These are phyloP conservation scores for Stichodactyla helianthus DNA, from an alignment of 64 coral and sea anemone genomes.

Conservation along the genomic window DNA sequence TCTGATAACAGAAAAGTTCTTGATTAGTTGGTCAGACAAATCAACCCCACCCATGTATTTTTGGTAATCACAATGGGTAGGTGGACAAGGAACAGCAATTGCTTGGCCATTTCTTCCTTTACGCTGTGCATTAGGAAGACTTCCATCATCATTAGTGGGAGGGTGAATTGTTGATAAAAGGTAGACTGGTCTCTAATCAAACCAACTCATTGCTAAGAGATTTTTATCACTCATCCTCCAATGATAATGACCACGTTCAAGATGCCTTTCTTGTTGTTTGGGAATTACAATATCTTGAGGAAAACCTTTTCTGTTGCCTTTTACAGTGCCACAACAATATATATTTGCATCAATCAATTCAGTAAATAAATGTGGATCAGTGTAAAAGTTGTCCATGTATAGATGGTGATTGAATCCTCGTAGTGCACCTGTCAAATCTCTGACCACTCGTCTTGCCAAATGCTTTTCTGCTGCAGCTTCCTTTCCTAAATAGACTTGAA, in stretches of 20 bases:
- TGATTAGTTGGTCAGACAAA: no score
- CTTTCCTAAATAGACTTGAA: conserved; percentile 76
- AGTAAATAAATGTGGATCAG: conserved; percentile 46
- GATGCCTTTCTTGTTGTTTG: not conserved
- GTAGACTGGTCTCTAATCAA: conserved; percentile 33
- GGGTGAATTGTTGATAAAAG: conserved; percentile 44
- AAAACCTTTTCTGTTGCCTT: conserved; percentile 35
- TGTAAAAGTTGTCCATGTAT: conserved; percentile 64
- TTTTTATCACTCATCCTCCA: conserved; percentile 30
- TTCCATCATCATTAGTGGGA: conserved; percentile 2
- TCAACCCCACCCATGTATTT: no score
- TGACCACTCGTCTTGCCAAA: conserved; percentile 48
- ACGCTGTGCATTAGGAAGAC: conserved; percentile 16
- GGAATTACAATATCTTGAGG: conserved; percentile 17
- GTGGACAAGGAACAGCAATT: conserved; percentile 26
- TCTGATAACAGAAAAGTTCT: conserved; percentile 31
- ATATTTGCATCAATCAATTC: conserved; percentile 49
- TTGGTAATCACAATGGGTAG: conserved; percentile 29
- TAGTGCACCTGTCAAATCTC: conserved; percentile 40
- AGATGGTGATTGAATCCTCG: conserved; percentile 56
- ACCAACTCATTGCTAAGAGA: conserved; percentile 40
- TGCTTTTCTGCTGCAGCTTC: conserved; percentile 36
- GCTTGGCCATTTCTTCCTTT: not conserved
- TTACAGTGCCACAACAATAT: conserved; percentile 53
- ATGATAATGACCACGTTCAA: no score